Conservation (phyloP, 2,113 vertebrate genomes). For the Pachyramphus minor region DNA sequence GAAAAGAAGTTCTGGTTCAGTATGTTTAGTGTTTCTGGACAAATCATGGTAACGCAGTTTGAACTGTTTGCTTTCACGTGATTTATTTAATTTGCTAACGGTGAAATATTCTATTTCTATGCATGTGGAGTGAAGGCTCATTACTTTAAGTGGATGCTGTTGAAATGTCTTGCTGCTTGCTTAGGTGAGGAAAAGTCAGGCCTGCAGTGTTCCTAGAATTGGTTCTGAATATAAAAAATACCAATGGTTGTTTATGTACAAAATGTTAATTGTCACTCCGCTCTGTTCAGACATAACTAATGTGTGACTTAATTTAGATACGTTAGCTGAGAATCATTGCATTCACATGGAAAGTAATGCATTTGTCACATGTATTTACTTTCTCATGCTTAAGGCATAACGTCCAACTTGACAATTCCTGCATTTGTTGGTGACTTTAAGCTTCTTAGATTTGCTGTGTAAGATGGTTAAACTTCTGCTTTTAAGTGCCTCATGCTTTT, state of each 20-base stretch:
- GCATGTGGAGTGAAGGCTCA: not conserved
- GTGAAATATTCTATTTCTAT: not conserved
- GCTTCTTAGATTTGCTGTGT: not conserved
- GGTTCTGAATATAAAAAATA: not conserved
- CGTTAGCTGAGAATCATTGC: not conserved
- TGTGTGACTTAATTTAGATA: not conserved
- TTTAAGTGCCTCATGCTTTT: not conserved
- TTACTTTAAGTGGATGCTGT: not conserved
- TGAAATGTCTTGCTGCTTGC: not conserved
- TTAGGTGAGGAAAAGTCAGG: not conserved
- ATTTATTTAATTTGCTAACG: not conserved
- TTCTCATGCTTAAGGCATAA: not conserved
- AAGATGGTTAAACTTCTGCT: not conserved
- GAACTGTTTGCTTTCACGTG: not conserved
- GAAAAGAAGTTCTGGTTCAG: not conserved
- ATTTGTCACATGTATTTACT: constrained; percentile 1
- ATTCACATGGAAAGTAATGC: not conserved
- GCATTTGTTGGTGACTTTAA: constrained; percentile 1
- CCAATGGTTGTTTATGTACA: not conserved
- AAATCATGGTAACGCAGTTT: not conserved
- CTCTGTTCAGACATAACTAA: constrained; percentile 27
- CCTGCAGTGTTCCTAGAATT: not conserved
- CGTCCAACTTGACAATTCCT: not conserved
- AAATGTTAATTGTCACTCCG: not conserved
- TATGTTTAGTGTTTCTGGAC: not conserved